phyloP scores from a whole-genome alignment of 2,888 invertebrate species.

The Cheilosia variabilis region DNA sequence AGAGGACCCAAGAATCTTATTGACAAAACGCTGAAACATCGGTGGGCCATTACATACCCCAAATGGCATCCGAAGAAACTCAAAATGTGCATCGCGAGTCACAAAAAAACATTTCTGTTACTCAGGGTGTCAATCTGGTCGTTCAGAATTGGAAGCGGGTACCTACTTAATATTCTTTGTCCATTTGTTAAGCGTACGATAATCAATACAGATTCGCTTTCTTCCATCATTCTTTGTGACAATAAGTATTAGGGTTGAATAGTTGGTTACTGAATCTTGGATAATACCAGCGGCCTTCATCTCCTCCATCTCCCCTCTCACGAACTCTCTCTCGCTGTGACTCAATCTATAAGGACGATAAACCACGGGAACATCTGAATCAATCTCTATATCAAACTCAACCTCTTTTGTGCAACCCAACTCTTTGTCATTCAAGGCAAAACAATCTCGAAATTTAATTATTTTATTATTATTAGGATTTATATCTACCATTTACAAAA shows the following conservation, averaged over 20 bases:
- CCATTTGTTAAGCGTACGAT: no score
- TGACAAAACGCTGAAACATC: slow-evolving; percentile 4
- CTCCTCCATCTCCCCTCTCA: no score
- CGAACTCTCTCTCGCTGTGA: no score
- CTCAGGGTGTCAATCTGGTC: slow-evolving; percentile 1
- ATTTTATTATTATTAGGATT: not conserved
- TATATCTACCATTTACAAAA: not conserved
- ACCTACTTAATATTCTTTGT: not conserved
- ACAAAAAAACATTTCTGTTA: slow-evolving; percentile 8
- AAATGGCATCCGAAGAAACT: slow-evolving; percentile 3
- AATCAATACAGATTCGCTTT: no score
- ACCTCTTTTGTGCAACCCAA: slow-evolving; percentile 53
- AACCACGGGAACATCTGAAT: slow-evolving; percentile 42
- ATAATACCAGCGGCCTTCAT: no score
- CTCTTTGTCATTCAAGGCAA: slow-evolving; percentile 46
- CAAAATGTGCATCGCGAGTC: not conserved
- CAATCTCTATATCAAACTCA: slow-evolving; percentile 60
- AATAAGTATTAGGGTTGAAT: no score
- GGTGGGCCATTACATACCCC: slow-evolving; percentile 9
- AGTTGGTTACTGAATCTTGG: no score
- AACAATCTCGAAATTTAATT: slow-evolving; percentile 41
- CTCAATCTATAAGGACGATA: slow-evolving; percentile 60
- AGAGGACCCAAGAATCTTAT: not conserved
- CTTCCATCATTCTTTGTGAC: no score
- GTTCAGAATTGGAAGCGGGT: slow-evolving; percentile 4